Conservation (phyloP, 2,113 vertebrate genomes). For the Hippocampus comes region DNA sequence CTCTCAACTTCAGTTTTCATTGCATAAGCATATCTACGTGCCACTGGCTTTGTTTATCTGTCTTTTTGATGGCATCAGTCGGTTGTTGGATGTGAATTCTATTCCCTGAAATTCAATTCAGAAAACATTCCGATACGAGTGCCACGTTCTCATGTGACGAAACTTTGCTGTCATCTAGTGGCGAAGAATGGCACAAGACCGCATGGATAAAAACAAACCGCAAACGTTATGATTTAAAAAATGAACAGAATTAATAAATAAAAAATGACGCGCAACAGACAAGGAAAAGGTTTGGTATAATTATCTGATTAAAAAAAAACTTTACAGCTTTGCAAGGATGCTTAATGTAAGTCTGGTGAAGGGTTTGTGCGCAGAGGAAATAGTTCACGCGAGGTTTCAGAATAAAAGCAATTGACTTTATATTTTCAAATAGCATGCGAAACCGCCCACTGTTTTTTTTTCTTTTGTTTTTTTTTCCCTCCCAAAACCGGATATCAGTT, state of each 20-base stretch:
- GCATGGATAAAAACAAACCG: neutral
- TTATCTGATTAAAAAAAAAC: neutral
- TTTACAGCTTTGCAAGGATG: neutral
- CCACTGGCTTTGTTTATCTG: too few relatives aligned
- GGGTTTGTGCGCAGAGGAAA: conserved; percentile 36
- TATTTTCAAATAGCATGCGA: accelerated
- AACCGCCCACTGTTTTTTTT: neutral
- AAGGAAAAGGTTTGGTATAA: neutral
- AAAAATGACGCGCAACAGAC: neutral
- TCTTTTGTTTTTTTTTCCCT: neutral
- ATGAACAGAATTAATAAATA: neutral
- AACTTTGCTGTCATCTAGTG: conserved; percentile 28
- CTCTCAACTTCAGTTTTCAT: too few relatives aligned
- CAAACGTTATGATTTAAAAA: neutral
- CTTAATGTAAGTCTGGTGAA: too few relatives aligned
- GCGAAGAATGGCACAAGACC: neutral
- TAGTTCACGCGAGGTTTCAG: neutral
- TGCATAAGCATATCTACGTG: too few relatives aligned
- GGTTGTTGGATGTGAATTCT: too few relatives aligned
- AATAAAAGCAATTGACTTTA: conserved; percentile 15
- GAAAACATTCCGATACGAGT: neutral
- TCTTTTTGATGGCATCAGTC: too few relatives aligned
- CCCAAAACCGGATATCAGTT: neutral
- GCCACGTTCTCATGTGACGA: neutral
- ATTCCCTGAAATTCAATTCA: too few relatives aligned